phyloP scores from a whole-genome alignment of 2,113 vertebrate genomes.

The Pelodiscus sinensis region DNA sequence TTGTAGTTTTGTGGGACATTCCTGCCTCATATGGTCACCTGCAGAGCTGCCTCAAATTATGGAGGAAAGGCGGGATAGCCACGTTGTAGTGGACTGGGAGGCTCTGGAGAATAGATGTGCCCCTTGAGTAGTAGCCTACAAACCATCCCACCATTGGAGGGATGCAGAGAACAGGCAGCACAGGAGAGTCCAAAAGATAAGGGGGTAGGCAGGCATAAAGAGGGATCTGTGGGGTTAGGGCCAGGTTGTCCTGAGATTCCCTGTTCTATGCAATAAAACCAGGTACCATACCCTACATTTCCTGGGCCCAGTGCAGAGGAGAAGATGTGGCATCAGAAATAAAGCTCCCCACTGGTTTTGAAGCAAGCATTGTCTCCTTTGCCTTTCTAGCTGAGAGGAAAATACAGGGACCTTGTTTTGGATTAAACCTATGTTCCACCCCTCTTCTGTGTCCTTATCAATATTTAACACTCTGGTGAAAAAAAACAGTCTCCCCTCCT shows the following conservation, averaged over 20 bases:
- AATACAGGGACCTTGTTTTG: neutral
- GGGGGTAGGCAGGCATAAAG: neutral
- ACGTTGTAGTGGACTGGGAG: neutral
- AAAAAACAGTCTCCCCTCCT: neutral
- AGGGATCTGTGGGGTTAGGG: neutral
- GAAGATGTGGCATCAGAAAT: rapidly evolving
- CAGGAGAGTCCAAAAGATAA: neutral
- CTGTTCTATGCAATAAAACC: neutral
- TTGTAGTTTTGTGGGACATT: neutral
- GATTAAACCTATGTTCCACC: neutral
- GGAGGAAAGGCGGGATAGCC: neutral
- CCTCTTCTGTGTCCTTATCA: neutral
- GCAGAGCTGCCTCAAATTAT: neutral
- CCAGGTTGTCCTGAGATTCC: neutral
- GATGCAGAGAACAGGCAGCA: neutral
- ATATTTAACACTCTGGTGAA: neutral
- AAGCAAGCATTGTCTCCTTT: neutral
- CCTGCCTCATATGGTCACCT: neutral
- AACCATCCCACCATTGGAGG: neutral
- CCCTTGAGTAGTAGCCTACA: neutral
- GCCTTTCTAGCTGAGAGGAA: neutral
- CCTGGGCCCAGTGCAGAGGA: neutral
- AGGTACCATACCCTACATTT: neutral
- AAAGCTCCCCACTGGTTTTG: neutral
- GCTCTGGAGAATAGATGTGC: rapidly evolving